These are phyloP conservation scores for Dasyornis broadbenti DNA, from an alignment of 2,113 vertebrate genomes.

Conservation along the genomic window DNA sequence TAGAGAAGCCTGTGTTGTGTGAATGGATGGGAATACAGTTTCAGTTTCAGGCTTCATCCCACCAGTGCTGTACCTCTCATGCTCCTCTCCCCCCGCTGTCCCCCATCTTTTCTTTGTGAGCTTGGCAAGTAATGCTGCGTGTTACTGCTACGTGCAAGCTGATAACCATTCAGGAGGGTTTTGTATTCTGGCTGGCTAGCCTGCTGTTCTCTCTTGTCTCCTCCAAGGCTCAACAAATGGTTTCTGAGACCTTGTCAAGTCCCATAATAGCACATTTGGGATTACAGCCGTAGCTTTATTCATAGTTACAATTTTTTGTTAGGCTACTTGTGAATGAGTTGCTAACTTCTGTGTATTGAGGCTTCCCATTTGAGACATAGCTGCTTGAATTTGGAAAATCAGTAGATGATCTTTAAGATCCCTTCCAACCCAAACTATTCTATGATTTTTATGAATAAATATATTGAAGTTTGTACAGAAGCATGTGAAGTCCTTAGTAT, in stretches of 20 bases:
- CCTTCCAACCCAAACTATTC: not conserved
- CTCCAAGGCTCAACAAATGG: not conserved
- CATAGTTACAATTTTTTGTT: not conserved
- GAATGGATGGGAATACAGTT: not conserved
- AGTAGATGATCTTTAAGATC: not conserved
- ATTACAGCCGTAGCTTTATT: conserved; percentile 22
- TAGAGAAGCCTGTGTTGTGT: not conserved
- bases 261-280: not conserved
- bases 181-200: conserved; percentile 11
- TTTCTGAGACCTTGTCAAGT: conserved; percentile 33
- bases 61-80: not conserved
- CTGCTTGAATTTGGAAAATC: not conserved
- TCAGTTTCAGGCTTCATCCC: not conserved
- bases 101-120: not conserved
- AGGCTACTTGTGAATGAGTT: not conserved
- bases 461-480: not conserved
- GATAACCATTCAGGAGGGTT: conserved; percentile 11
- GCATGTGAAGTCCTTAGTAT: not conserved
- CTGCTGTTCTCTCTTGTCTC: conserved; percentile 24
- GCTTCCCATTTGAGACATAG: not conserved
- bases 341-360: not conserved
- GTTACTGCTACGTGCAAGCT: not conserved
- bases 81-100: fast-evolving
- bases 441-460: not conserved
- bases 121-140: not conserved